A percentile compares a stretch with the other conserved stretches of the same genome.
These are phyloP conservation scores for Osmerus eperlanus DNA, from an alignment of 2,113 vertebrate genomes.

Conservation along the genomic window DNA sequence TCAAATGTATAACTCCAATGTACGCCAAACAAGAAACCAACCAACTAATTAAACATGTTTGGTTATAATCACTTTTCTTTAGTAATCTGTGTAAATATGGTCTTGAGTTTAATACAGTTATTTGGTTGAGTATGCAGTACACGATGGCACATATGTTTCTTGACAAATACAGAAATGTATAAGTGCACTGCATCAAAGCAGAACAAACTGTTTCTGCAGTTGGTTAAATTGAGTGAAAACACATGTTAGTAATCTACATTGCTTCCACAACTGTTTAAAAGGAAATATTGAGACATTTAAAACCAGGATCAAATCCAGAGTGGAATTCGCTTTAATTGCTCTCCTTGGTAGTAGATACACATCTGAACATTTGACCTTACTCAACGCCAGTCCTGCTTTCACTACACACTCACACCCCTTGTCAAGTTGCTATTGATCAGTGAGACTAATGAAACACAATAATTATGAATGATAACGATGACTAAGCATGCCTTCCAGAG, in stretches of 20 bases:
- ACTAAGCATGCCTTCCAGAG: constrained; percentile 36
- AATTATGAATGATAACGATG: constrained; percentile 62
- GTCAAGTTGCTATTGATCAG: constrained; percentile 48
- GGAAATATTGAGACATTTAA: constrained; percentile 73
- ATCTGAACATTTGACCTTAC: constrained; percentile 65
- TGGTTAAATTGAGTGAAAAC: constrained; percentile 56
- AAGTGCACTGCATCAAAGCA: constrained; percentile 63
- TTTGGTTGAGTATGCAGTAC: background rate
- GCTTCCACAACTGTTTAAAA: constrained; percentile 72
- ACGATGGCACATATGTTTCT: constrained; percentile 52
- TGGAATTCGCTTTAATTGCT: constrained; percentile 72
- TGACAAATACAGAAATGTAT: constrained; percentile 70
- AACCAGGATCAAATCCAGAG: constrained; percentile 55
- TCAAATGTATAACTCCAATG: too few relatives aligned
- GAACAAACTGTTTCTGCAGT: constrained; percentile 55
- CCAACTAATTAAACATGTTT: too few relatives aligned
- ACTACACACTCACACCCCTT: constrained; percentile 25
- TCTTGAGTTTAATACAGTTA: too few relatives aligned
- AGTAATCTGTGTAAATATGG: too few relatives aligned
- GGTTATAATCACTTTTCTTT: too few relatives aligned
- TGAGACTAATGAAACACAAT: constrained; percentile 62
- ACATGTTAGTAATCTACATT: constrained; percentile 75
- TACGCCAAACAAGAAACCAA: too few relatives aligned
- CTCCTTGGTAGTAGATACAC: constrained; percentile 56
- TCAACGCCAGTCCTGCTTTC: constrained; percentile 57